A percentile compares a stretch with the other conserved stretches of the same genome.
Conservation (phyloP, 1,140 invertebrate genomes). For the Phenacoccus solenopsis region DNA sequence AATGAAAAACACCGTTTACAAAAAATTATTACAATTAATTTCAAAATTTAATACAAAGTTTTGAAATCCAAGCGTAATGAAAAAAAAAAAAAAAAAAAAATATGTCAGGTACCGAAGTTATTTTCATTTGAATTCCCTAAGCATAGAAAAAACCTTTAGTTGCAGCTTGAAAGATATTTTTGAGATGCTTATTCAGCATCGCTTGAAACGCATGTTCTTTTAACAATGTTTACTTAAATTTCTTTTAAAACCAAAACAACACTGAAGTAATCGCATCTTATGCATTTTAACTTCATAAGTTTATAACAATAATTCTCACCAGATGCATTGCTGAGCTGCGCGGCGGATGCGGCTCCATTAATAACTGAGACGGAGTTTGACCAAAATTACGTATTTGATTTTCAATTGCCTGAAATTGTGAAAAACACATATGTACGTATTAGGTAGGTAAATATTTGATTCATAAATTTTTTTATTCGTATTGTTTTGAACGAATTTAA, state of each 20-base stretch:
- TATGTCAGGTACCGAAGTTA: too few species aligned
- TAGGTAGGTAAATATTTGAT: background rate
- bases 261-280: too few species aligned
- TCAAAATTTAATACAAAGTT: too few species aligned
- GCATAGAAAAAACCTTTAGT: too few species aligned
- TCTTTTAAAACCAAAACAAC: background rate
- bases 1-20: too few species aligned
- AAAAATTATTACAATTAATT: too few species aligned
- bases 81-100: too few species aligned
- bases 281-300: too few species aligned
- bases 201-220: background rate
- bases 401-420: conserved; percentile 61
- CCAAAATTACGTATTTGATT: conserved; percentile 98
- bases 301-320: conserved; percentile 45
- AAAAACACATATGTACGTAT: background rate
- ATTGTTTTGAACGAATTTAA: background rate
- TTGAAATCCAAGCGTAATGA: too few species aligned
- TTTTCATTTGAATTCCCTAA: too few species aligned
- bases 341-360: conserved; percentile 96
- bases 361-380: conserved; percentile 90
- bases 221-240: background rate
- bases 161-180: too few species aligned
- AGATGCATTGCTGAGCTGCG: conserved; percentile 95
- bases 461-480: background rate
- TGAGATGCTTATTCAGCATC: too few species aligned